phyloP scores from a whole-genome alignment of 2,888 invertebrate genomes.

The Drosophila mimica region DNA sequence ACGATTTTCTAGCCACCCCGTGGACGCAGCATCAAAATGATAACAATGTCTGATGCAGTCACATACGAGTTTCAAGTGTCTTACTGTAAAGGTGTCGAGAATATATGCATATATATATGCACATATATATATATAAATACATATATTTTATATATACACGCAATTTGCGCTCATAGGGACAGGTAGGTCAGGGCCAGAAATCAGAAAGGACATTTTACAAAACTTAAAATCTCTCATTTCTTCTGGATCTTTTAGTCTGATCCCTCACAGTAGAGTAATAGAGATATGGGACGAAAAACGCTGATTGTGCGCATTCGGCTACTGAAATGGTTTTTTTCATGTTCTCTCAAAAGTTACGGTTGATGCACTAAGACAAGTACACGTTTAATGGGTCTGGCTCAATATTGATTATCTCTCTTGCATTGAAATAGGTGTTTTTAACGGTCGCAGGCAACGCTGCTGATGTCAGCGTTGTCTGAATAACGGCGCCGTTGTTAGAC shows the following conservation, averaged over 20 bases:
- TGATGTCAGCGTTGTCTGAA: neutral
- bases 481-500: conserved; percentile 42
- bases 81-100: neutral
- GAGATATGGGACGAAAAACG: neutral
- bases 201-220: too few relatives aligned
- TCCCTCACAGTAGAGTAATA: neutral
- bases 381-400: neutral
- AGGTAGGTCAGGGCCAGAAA: too few relatives aligned
- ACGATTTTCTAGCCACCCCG: neutral
- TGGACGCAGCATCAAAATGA: neutral
- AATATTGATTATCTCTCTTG: neutral
- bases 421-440: neutral
- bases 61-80: neutral
- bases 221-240: too few relatives aligned
- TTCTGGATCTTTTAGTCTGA: neutral
- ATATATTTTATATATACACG: too few relatives aligned
- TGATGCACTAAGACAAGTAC: neutral
- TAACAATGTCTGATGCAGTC: neutral
- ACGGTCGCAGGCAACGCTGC: neutral
- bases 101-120: too few relatives aligned
- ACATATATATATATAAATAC: too few relatives aligned
- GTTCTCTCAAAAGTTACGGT: neutral
- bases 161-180: too few relatives aligned
- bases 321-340: neutral
- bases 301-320: neutral